Base-by-base conservation (phyloP, 2,797 vertebrate species). In the Tapera naevia region DNA sequence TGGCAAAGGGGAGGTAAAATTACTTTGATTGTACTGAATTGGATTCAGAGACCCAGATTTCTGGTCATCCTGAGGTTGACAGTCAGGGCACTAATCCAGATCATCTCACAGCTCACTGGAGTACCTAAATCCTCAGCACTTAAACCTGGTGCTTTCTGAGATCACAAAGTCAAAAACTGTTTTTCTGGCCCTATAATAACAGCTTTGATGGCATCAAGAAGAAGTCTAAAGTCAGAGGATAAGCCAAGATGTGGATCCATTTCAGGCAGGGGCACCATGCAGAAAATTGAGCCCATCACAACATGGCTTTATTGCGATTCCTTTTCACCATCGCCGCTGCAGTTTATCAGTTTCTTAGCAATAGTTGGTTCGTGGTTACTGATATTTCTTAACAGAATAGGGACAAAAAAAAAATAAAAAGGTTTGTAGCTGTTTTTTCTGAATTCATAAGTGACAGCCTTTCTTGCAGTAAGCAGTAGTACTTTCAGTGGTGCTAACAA, bases 71-170 rank as follows among this genome's bases (percentile, higher is more conserved):
- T 58, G 37, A 28, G 24, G 84, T 3, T 82, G 88, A 45, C 19
- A 65, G 67, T 66, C 79, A 60, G 22, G 57, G 64, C 74, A 74
- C 32, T 85, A 95, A 95, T 89, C 93, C 88, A 93, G 81, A 92
- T 95, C 84, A 94, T 84, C 86, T 91, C 78, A 70, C 48, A 89
- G 88, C 80, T 93, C 66, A 67, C 84, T 73, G 57, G 53, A 66
- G 74, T 93, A 53, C 50, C 41, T 88, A 92, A 95, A 95, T 93
- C 92, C 90, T 95, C 84, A 82, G 74, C 86, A 71, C 80, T 94
- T 93, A 76, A 94, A 93, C 71, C 72, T 75, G 50, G 43, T 1
- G 4, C 78, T 90, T 88, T 64, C 84, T 71, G 74, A 88, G 70
- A 90, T 80, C 93, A 87, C 9, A 12, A 80, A 81, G 83, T 81